phyloP scores from a whole-genome alignment of 2,113 vertebrate genomes.

The Rattus rattus region DNA sequence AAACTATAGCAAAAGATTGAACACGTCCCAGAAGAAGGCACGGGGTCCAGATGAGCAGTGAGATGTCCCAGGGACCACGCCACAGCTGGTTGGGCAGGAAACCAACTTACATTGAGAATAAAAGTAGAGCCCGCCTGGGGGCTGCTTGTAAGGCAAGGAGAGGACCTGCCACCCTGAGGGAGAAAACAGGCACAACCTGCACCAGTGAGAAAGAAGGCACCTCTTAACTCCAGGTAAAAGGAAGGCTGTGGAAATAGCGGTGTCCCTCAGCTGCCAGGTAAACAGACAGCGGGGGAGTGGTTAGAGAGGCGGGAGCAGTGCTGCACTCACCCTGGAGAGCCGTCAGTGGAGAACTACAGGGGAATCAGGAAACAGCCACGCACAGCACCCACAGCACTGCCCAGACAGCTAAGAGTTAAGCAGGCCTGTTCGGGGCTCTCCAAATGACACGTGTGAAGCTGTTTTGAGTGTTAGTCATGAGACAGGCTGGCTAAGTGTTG shows the following conservation, averaged over 20 bases:
- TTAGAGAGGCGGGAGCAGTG: background rate
- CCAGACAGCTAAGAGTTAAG: background rate
- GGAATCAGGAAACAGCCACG: background rate
- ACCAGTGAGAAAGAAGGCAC: conserved; percentile 13
- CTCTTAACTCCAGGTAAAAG: conserved; percentile 25
- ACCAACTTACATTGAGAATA: background rate
- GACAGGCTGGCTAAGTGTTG: background rate
- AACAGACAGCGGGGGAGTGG: background rate
- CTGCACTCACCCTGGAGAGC: background rate
- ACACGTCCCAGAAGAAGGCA: background rate
- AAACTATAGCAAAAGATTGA: background rate
- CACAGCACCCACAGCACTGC: background rate
- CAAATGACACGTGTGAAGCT: background rate
- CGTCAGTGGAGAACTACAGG: background rate
- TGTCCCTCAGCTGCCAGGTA: background rate
- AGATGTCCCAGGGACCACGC: background rate
- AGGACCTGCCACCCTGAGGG: background rate
- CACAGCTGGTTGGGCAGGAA: background rate
- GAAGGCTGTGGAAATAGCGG: background rate
- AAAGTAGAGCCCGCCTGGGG: background rate
- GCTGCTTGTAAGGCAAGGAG: background rate
- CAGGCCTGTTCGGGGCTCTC: background rate
- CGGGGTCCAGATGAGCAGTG: background rate
- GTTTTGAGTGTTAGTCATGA: background rate
- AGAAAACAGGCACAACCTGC: background rate